Evolutionary conservation across 2,113 vertebrate species (phyloP).

Genomic region (Lophius piscatorius): DNA sequence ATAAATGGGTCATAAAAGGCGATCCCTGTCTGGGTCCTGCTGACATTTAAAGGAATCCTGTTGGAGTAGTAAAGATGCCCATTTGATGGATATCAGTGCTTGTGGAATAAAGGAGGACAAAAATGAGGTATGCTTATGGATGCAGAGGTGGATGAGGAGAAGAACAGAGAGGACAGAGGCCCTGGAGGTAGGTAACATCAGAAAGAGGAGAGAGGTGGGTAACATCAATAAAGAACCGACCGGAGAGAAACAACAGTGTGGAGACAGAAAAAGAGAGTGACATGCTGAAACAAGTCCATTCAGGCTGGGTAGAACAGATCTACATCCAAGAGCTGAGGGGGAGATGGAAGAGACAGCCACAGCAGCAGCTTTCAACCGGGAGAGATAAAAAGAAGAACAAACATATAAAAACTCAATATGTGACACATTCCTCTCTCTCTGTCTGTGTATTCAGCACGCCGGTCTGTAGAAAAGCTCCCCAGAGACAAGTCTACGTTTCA

Average conservation of each 20-base stretch:
- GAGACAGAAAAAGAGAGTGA: slow-evolving; percentile 8
- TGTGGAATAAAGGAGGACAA: slow-evolving; percentile 37
- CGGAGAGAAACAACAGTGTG: slow-evolving; percentile 1
- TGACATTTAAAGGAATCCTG: slow-evolving; percentile 78
- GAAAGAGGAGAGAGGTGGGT: background rate
- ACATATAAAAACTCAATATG: slow-evolving; percentile 14
- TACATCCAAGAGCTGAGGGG: slow-evolving; percentile 4
- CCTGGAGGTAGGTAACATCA: background rate
- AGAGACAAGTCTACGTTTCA: slow-evolving; percentile 78
- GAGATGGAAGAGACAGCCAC: slow-evolving; percentile 29
- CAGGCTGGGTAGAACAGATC: slow-evolving; percentile 14
- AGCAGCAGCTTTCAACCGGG: slow-evolving; percentile 28
- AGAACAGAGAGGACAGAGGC: slow-evolving; percentile 9
- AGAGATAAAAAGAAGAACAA: slow-evolving; percentile 14
- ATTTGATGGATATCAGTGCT: slow-evolving; percentile 65
- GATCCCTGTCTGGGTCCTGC: slow-evolving; percentile 31
- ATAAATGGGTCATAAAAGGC: slow-evolving; percentile 70
- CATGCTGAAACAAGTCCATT: slow-evolving; percentile 23
- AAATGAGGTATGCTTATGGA: slow-evolving; percentile 50
- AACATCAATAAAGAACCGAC: slow-evolving; percentile 5
- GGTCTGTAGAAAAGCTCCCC: slow-evolving; percentile 81
- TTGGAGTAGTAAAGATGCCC: slow-evolving; percentile 71
- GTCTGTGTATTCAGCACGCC: slow-evolving; percentile 49
- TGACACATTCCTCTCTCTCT: slow-evolving; percentile 25
- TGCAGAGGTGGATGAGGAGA: slow-evolving; percentile 26